These are phyloP conservation scores for Wasmannia auropunctata DNA, from an alignment of 1,140 invertebrate genomes.

Conservation along the genomic window DNA sequence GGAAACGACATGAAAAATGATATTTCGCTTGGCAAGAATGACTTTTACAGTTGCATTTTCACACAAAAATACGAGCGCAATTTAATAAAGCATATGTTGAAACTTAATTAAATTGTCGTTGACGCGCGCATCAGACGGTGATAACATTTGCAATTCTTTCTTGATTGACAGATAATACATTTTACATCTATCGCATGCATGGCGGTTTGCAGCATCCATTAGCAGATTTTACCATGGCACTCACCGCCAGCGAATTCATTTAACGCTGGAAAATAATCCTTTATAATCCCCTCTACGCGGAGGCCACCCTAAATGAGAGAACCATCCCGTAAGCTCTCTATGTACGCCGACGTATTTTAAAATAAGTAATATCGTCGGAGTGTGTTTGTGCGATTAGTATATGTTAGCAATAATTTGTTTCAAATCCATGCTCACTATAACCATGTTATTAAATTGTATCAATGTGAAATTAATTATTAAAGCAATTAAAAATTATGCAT, in stretches of 20 bases:
- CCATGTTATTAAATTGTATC: neutral
- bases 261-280: slow-evolving; percentile 64
- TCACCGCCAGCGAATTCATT: slow-evolving; percentile 57
- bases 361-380: slow-evolving; percentile 46
- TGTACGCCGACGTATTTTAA: slow-evolving; percentile 48
- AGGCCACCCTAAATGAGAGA: slow-evolving; percentile 43
- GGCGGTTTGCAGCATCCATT: slow-evolving; percentile 57
- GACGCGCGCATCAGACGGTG: slow-evolving; percentile 5
- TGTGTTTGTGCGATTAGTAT: slow-evolving; percentile 3
- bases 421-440: neutral
- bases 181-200: slow-evolving; percentile 35
- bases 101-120: slow-evolving; percentile 59
- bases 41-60: slow-evolving; percentile 3
- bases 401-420: slow-evolving; percentile 39
- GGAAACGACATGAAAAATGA: neutral
- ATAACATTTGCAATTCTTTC: slow-evolving; percentile 60
- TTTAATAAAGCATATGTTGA: slow-evolving; percentile 30
- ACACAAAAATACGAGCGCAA: neutral
- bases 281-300: slow-evolving; percentile 54
- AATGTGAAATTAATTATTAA: slow-evolving; percentile 8
- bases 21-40: neutral
- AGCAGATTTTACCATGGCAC: slow-evolving; percentile 57
- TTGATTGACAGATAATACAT: slow-evolving; percentile 54
- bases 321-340: slow-evolving; percentile 46
- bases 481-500: neutral